Evolutionary conservation across 2,888 invertebrate species (phyloP), one percentile per base, ranked within the genome.

Genomic region (Micoletzkya japonica): DNA sequence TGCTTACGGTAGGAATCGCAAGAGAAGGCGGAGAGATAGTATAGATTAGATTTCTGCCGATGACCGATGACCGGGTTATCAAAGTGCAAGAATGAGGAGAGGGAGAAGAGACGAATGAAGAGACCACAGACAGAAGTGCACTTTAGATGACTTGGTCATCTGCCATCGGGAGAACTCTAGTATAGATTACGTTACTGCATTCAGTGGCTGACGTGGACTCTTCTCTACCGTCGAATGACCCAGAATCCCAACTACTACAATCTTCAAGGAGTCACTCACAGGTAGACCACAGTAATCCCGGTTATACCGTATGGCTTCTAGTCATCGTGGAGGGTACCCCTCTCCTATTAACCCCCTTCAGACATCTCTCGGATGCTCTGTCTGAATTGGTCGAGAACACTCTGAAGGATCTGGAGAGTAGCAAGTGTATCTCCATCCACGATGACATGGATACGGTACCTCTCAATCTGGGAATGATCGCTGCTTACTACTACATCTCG

Each of bases 191-290:
- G n/a, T n/a, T n/a, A n/a, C n/a, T n/a, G n/a, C n/a, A n/a, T 77
- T 50, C 72, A 79, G 89, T 98, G 98, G 85, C 89, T 99, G 28
- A 99, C 98, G 0, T 99, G 98, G 98, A 98, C 97, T 0, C 95
- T 98, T 89, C 88, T 99, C 17, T 99, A 99, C 86, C 89, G 97
- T 2, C 89, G 98, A 60, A 90, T 98, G 82, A 96, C 98, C 1
- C 96, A 97, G 88, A 99, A 99, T 88, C 98, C 98, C 0, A 99
- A 99, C 87, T 99, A 99, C 86, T 99, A 99, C 87, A 96, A 95
- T 86, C 88, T 98, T 59, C 96, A 97, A 81, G 89, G 88, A 82
- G 81, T 76, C 52, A 76, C 77, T 1, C 77, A 80, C 72, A 49
- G 70, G 63, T 64, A n/a, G 30, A 37, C n/a, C 4, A 58, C n/a